Evolutionary conservation across 1,140 invertebrate species (phyloP).

Genomic region (Mycetomoellerius zeteki): DNA sequence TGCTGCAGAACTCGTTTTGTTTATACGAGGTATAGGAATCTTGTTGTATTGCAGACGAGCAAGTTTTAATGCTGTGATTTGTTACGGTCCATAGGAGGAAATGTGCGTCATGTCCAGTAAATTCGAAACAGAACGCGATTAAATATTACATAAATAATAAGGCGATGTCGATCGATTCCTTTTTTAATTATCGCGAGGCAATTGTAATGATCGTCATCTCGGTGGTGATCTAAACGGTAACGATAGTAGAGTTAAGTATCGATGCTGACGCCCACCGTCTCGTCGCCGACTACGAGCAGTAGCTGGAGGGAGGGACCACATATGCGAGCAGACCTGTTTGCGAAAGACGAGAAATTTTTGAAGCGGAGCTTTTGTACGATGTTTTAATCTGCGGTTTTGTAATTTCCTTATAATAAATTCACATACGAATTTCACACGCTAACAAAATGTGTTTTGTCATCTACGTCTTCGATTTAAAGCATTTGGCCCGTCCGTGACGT

Average conservation of each 20-base stretch:
- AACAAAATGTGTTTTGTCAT: constrained; percentile 15
- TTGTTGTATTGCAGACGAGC: neutral
- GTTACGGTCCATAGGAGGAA: neutral
- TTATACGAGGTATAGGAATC: constrained; percentile 3
- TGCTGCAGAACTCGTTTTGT: constrained; percentile 2
- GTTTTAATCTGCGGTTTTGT: constrained; percentile 43
- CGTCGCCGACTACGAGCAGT: constrained; percentile 3
- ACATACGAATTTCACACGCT: constrained; percentile 29
- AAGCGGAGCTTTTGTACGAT: constrained; percentile 28
- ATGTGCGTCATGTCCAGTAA: constrained; percentile 6
- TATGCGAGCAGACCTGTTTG: constrained; percentile 7
- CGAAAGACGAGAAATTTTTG: neutral
- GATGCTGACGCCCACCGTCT: constrained; percentile 40
- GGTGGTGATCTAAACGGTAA: neutral
- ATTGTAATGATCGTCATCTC: neutral
- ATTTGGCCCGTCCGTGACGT: neutral
- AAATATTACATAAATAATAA: neutral
- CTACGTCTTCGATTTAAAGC: neutral
- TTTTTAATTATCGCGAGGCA: constrained; percentile 14
- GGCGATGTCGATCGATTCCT: neutral
- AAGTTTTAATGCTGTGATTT: neutral
- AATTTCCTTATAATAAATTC: constrained; percentile 54
- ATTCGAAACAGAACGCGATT: neutral
- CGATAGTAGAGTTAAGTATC: constrained; percentile 54
- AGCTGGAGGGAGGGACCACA: constrained; percentile 54